These are phyloP conservation scores for Luperina testacea DNA, from an alignment of 2,888 invertebrate genomes.

Conservation along the genomic window DNA sequence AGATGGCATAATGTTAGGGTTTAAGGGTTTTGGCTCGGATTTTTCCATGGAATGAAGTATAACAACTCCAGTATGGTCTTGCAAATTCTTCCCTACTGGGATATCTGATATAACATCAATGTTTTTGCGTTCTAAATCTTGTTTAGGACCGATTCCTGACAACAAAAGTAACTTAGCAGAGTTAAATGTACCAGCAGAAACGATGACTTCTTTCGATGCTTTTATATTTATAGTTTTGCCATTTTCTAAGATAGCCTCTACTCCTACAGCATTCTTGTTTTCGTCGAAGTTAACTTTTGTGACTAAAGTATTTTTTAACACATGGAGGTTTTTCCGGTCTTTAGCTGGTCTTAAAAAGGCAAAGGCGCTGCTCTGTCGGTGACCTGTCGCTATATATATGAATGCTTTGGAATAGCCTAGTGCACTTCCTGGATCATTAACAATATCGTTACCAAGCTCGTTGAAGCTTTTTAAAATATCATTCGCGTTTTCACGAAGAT, in stretches of 20 bases:
- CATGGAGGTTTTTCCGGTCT: constrained; percentile 56
- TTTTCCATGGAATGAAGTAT: constrained; percentile 44
- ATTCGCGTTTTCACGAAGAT: neutral
- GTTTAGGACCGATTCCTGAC: constrained; percentile 91
- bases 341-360: constrained; percentile 38
- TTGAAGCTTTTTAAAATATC: constrained; percentile 40
- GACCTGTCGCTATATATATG: constrained; percentile 10
- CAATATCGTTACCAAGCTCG: constrained; percentile 38
- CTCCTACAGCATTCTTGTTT: constrained; percentile 59
- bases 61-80: constrained; percentile 89
- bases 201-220: constrained; percentile 90
- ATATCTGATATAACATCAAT: constrained; percentile 90
- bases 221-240: constrained; percentile 40
- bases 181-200: constrained; percentile 90
- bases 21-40: neutral
- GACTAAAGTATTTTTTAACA: constrained; percentile 61
- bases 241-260: constrained; percentile 33
- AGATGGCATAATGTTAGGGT: constrained; percentile 34
- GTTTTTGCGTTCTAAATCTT: constrained; percentile 81
- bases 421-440: constrained; percentile 39
- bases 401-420: constrained; percentile 44
- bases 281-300: constrained; percentile 58
- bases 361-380: constrained; percentile 40
- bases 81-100: constrained; percentile 93
- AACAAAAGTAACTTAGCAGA: constrained; percentile 91